Conservation (phyloP, 2,797 vertebrate genomes). For the Pachyuromys duprasi region DNA sequence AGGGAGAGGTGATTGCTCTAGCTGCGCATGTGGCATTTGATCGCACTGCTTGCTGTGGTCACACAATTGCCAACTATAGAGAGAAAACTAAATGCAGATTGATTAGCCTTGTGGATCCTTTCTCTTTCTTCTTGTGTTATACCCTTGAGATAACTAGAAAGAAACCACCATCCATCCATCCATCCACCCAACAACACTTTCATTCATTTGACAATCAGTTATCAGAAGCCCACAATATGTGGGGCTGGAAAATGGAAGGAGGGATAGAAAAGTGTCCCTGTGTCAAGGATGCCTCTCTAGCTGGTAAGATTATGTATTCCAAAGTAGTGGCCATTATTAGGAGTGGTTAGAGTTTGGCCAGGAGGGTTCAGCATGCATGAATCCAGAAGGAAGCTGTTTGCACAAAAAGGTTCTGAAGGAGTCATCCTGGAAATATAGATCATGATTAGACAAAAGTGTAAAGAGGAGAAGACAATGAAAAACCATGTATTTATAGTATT, state of each 20-base stretch:
- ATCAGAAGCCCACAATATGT: neutral
- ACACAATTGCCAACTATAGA: neutral
- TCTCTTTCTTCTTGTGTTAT: neutral
- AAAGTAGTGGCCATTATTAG: neutral
- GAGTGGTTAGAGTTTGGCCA: neutral
- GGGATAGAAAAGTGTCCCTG: neutral
- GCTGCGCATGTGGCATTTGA: constrained; percentile 1
- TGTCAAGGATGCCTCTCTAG: neutral
- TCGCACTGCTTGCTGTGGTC: neutral
- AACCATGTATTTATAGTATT: neutral
- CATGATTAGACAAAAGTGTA: neutral
- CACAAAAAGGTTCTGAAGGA: neutral
- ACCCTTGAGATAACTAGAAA: neutral
- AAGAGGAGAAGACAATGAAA: neutral
- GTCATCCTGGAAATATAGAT: neutral
- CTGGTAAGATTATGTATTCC: neutral
- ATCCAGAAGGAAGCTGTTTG: neutral
- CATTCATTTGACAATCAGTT: neutral
- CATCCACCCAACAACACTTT: neutral
- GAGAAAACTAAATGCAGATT: neutral
- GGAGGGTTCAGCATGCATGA: neutral
- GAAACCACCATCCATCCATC: neutral
- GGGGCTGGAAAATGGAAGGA: neutral
- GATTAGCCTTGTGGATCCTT: neutral
- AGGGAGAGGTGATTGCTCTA: neutral